Evolutionary conservation across 1,140 invertebrate genomes (phyloP).

Genomic region (Eubasilissa regina): DNA sequence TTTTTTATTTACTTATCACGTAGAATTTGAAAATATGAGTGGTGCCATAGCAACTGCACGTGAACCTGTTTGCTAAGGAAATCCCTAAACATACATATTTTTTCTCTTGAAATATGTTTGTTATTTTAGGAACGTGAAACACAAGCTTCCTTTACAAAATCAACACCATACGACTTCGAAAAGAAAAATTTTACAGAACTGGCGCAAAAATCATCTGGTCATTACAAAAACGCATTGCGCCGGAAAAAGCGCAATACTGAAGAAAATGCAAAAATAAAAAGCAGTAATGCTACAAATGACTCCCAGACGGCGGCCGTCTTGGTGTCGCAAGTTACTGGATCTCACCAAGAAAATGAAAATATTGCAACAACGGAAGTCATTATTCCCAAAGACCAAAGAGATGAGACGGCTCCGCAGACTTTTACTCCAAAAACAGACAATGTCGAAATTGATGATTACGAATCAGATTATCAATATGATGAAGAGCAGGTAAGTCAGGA

Average conservation of each 20-base stretch:
- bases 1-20: not conserved
- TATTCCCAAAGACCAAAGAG: constrained; percentile 48
- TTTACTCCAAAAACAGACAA: constrained; percentile 29
- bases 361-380: constrained; percentile 37
- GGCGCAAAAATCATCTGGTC: constrained; percentile 48
- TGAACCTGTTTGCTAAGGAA: not conserved
- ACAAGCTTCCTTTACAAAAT: constrained; percentile 35
- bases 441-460: not conserved
- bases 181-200: constrained; percentile 34
- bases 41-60: not conserved
- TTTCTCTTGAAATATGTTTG: constrained; percentile 46
- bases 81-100: not conserved
- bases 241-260: constrained; percentile 35
- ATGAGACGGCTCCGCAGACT: constrained; percentile 48
- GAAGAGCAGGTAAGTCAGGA: constrained; percentile 52
- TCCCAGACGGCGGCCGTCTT: constrained; percentile 51
- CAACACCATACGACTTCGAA: not conserved
- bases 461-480: constrained; percentile 21
- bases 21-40: constrained; percentile 1
- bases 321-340: constrained; percentile 53
- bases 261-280: constrained; percentile 14
- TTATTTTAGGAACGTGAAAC: constrained; percentile 55
- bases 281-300: constrained; percentile 40
- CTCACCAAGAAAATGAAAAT: constrained; percentile 33
- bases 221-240: constrained; percentile 54